Evolutionary conservation across 2,888 invertebrate genomes (phyloP).

Genomic region (Antheraea yamamai): DNA sequence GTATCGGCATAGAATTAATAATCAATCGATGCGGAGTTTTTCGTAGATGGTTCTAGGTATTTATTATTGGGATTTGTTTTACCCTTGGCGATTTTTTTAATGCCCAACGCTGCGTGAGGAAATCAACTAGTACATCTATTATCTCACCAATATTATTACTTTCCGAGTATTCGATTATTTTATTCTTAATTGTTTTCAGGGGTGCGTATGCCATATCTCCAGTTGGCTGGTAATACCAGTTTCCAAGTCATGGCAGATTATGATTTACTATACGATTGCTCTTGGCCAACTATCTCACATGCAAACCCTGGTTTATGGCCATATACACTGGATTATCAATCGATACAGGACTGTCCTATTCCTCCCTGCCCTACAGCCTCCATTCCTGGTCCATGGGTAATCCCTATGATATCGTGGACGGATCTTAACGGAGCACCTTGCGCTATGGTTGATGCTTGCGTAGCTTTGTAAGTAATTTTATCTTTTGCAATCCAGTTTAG

Average conservation of each 20-base stretch:
- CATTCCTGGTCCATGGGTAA: conserved; percentile 84
- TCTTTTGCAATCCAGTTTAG: too few relatives aligned
- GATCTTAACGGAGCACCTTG: conserved; percentile 75
- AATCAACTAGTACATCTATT: too few relatives aligned
- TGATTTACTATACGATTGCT: conserved; percentile 82
- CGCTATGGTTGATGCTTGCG: conserved; percentile 81
- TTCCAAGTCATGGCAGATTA: conserved; percentile 79
- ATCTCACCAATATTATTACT: too few relatives aligned
- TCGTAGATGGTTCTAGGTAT: too few relatives aligned
- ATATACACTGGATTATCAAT: conserved; percentile 84
- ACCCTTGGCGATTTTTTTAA: too few relatives aligned
- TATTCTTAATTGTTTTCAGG: conserved; percentile 45
- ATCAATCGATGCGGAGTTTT: too few relatives aligned
- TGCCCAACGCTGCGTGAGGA: too few relatives aligned
- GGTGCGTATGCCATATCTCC: conserved; percentile 80
- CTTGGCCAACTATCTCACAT: conserved; percentile 78
- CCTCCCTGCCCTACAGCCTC: conserved; percentile 81
- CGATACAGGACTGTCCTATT: conserved; percentile 81
- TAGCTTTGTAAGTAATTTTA: conserved; percentile 59
- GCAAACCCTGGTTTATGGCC: conserved; percentile 83
- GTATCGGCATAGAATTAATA: too few relatives aligned
- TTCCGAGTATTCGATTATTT: not conserved
- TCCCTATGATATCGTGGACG: conserved; percentile 83
- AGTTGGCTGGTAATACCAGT: conserved; percentile 80
- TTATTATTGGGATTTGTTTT: too few relatives aligned